A percentile compares a stretch with the other conserved stretches of the same genome.
Evolutionary conservation across 1,140 invertebrate genomes (phyloP).

Genomic region (Rhizoglyphus robini): DNA sequence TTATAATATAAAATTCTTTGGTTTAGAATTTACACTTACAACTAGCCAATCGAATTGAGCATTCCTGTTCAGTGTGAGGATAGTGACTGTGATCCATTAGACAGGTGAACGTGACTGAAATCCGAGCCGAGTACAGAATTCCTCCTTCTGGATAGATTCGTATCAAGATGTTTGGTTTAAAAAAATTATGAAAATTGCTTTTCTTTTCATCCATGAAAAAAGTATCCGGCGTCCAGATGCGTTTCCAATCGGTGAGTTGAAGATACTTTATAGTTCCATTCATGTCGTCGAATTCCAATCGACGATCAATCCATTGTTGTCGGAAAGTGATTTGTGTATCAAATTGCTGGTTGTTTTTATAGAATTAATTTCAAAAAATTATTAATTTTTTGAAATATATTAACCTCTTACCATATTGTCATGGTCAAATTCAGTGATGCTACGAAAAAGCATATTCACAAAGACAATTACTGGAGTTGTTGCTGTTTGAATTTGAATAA

Average conservation of each 20-base stretch:
- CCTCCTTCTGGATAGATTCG: slow-evolving; percentile 4
- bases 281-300: not conserved
- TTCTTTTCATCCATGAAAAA: not conserved
- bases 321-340: slow-evolving; percentile 20
- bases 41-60: slow-evolving; percentile 1
- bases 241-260: not conserved
- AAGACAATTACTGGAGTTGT: too few species aligned
- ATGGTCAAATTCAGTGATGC: not conserved
- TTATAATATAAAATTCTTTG: not conserved
- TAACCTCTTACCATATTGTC: too few species aligned
- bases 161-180: not conserved
- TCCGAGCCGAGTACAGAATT: not conserved
- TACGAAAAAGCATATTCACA: not conserved
- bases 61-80: not conserved
- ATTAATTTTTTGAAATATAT: too few species aligned
- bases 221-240: slow-evolving; percentile 6
- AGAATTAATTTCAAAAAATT: too few species aligned
- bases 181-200: not conserved
- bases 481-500: too few species aligned
- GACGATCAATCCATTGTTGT: slow-evolving; percentile 19
- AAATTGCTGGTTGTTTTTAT: not conserved
- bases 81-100: slow-evolving; percentile 1
- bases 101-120: not conserved
- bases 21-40: not conserved
- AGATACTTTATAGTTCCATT: not conserved